Conservation (phyloP, 2,113 vertebrate genomes). For the Perognathus longimembris region DNA sequence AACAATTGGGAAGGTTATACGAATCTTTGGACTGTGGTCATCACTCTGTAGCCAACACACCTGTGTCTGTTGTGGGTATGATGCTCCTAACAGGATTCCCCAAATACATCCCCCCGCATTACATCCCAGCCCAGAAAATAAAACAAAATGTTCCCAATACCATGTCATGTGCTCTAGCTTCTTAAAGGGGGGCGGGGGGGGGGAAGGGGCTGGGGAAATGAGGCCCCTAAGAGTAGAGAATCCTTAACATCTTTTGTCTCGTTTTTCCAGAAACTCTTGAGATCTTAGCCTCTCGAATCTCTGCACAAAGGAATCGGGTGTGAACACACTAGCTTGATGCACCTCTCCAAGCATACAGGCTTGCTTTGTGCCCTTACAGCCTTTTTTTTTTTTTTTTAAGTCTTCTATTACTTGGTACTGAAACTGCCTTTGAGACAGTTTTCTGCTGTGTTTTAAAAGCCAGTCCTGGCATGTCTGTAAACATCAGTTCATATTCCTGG, state of each 20-base stretch:
- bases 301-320: not conserved
- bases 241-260: not conserved
- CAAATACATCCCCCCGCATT: not conserved
- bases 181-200: too few species aligned
- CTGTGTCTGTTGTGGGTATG: not conserved
- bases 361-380: slow-evolving; percentile 9
- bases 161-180: not conserved
- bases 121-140: not conserved
- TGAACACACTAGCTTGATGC: not conserved
- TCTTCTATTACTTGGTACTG: slow-evolving; percentile 66
- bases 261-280: not conserved
- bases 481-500: slow-evolving; percentile 83
- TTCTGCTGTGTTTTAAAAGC: slow-evolving; percentile 79
- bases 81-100: not conserved
- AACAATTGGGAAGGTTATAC: not conserved
- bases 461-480: slow-evolving; percentile 77
- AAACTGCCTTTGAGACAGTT: slow-evolving; percentile 79
- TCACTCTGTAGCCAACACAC: not conserved
- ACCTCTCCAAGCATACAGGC: slow-evolving; percentile 30
- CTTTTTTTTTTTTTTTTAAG: not conserved
- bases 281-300: fast-evolving
- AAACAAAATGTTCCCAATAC: not conserved
- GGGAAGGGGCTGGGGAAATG: not conserved
- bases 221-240: not conserved
- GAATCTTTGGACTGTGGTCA: not conserved